Percentiles rank a stretch among this genome's conserved stretches.
Evolutionary conservation across 2,888 invertebrate species (phyloP).

Genomic region (Eilema sororculum): DNA sequence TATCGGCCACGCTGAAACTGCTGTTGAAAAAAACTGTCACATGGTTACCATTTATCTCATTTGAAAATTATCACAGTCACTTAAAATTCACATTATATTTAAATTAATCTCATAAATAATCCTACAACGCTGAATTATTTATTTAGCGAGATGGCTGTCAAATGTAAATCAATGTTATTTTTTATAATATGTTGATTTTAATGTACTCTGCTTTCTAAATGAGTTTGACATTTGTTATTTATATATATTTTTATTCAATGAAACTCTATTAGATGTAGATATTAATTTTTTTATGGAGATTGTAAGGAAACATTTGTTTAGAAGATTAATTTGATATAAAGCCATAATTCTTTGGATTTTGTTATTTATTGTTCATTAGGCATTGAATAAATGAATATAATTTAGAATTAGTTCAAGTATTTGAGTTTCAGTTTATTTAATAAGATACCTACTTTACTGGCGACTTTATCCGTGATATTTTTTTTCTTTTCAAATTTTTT

Average conservation of each 20-base stretch:
- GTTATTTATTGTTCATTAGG: conserved; percentile 31
- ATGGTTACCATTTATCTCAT: neutral
- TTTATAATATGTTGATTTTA: conserved; percentile 26
- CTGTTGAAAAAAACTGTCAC: neutral
- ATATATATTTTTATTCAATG: conserved; percentile 43
- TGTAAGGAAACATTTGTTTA: conserved; percentile 26
- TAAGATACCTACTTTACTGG: neutral
- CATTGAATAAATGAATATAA: conserved; percentile 22
- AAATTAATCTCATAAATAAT: conserved; percentile 30
- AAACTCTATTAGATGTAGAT: conserved; percentile 35
- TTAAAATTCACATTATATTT: neutral
- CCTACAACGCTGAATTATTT: conserved; percentile 29
- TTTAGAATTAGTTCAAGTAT: conserved; percentile 1
- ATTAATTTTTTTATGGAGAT: conserved; percentile 23
- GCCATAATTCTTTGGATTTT: conserved; percentile 12
- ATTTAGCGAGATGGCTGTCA: conserved; percentile 37
- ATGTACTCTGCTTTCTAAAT: conserved; percentile 39
- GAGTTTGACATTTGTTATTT: conserved; percentile 38
- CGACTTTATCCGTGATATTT: neutral
- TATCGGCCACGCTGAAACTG: neutral
- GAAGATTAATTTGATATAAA: conserved; percentile 29
- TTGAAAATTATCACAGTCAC: neutral
- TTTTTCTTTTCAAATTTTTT: neutral
- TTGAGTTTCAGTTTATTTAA: neutral
- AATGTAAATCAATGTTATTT: conserved; percentile 40